Evolutionary conservation across 2,113 vertebrate species (phyloP).

Genomic region (Saguinus midas): DNA sequence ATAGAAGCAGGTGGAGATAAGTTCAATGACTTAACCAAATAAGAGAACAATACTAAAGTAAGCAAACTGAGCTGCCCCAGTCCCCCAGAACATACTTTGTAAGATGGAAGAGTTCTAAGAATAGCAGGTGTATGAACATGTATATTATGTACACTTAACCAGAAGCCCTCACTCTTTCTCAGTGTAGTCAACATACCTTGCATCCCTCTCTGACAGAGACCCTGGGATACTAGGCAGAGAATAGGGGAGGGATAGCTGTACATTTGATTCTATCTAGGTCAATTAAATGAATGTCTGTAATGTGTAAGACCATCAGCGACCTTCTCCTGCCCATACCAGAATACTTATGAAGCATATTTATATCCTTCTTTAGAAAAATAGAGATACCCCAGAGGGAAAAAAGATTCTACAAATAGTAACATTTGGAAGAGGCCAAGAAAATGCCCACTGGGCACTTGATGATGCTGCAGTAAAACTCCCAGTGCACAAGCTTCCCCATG

Average conservation of each 20-base stretch:
- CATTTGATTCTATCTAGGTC: neutral
- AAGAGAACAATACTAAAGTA: neutral
- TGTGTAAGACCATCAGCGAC: neutral
- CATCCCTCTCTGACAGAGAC: neutral
- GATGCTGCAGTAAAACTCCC: neutral
- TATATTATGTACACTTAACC: neutral
- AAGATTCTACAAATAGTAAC: neutral
- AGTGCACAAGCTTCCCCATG: neutral
- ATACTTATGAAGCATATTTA: neutral
- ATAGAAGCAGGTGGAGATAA: neutral
- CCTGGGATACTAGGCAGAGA: neutral
- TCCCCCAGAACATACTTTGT: neutral
- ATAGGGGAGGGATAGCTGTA: neutral
- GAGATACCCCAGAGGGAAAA: neutral
- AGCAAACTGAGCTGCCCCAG: neutral
- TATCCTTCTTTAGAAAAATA: neutral
- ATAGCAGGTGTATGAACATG: neutral
- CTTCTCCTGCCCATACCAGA: neutral
- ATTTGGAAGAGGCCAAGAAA: neutral
- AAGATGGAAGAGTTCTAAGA: neutral
- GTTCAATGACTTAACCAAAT: neutral
- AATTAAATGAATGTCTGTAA: neutral
- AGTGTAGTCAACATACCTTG: neutral
- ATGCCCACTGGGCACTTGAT: neutral
- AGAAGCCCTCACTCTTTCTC: neutral